Conservation (phyloP, 2,797 vertebrate species). For the Babyrousa celebensis region DNA sequence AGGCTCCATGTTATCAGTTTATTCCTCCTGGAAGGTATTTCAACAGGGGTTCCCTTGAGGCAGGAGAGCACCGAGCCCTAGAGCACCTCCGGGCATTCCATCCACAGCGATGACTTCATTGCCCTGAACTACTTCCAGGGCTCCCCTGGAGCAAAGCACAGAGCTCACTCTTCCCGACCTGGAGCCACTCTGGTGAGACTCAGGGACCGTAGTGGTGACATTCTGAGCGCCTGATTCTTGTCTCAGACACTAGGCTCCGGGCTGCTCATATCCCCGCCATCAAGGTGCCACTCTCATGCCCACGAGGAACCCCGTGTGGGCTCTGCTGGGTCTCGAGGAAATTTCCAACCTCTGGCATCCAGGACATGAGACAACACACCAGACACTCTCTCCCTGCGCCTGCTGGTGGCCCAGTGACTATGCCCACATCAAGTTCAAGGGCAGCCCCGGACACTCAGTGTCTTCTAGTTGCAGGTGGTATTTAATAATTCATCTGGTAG, state of each 20-base stretch:
- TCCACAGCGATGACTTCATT: no score
- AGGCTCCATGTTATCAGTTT: not conserved
- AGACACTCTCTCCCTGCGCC: not conserved
- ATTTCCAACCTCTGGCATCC: not conserved
- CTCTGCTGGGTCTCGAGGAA: accelerated
- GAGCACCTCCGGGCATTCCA: not conserved
- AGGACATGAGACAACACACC: not conserved
- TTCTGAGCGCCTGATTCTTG: no score
- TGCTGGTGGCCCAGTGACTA: not conserved
- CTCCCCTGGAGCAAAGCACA: not conserved
- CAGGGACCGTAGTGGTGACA: no score
- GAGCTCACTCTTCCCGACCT: not conserved
- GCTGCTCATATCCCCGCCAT: accelerated
- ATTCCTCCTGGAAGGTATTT: not conserved
- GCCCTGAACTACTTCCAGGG: not conserved
- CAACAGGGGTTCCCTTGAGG: not conserved
- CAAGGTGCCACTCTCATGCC: accelerated
- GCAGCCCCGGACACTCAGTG: not conserved
- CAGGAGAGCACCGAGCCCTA: not conserved
- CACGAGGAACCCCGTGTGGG: not conserved
- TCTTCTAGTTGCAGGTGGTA: not conserved
- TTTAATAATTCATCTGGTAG: not conserved
- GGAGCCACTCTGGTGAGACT: not conserved
- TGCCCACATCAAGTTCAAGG: not conserved
- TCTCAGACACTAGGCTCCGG: no score